Evolutionary conservation across 2,797 vertebrate species (phyloP), one percentile per base, ranked within the genome.

Genomic region (Cynopterus sphinx): DNA sequence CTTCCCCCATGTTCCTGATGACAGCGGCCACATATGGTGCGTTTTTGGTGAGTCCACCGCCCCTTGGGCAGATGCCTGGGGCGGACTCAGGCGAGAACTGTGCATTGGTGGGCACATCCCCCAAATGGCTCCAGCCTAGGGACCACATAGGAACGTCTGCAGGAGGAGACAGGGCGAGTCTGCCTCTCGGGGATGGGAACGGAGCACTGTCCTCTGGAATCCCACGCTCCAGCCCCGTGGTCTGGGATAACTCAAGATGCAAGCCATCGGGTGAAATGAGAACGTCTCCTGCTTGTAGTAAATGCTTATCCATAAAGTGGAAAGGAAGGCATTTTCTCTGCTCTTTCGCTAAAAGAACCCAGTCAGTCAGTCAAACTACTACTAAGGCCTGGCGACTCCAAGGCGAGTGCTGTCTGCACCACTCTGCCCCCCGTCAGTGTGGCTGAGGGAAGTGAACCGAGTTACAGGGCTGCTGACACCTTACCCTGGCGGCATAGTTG

Each of bases 401-500:
- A 26, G n/a, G 9, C 0, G 0, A 77, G 2, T 31, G 57, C 53
- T 3, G 0, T 5, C 46, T 17, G 31, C 26, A 49, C 39, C 28
- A 2, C 68, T 15, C 33, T 3, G 59, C 12, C 6, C 24, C 26
- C 9, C 22, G 3, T 17, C 31, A 0, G 46, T 15, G 61, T 33
- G 19, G 74, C 22, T 7, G 6, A 26, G 3, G 7, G 24, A 46
- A 31, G 49, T 3, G 49, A 33, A 39, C 15, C 0, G 0, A 22
- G 0, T 13, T 4, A 21, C 22, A 33, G 36, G 68, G 55, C 22
- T 2, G 75, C 6, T 2, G 22, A 22, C 16, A n/a, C 2, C 95
- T 98, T 98, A 99, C 99, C 99, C 98, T 97, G 15, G 99, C 98
- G 0, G 98, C 98, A 21, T 99, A 91, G 6, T 99, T 96, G 0